These are phyloP conservation scores for Epinephelus cyanopodus DNA, from an alignment of 2,113 vertebrate species.

Conservation along the genomic window DNA sequence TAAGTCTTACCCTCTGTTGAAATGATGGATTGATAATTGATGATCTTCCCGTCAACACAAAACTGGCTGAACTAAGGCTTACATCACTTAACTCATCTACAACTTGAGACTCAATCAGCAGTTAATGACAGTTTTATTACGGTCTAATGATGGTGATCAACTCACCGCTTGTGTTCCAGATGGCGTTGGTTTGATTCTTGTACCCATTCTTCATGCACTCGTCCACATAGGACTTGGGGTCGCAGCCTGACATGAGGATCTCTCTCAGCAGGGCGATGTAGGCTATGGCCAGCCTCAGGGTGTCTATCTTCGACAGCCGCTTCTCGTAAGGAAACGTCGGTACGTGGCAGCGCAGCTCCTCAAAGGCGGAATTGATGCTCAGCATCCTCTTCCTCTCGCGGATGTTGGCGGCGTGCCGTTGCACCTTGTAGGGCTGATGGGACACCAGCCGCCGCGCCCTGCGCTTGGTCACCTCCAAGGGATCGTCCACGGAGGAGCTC, in stretches of 20 bases:
- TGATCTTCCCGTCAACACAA: neutral
- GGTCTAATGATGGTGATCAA: neutral
- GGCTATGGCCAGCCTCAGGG: conserved; percentile 84
- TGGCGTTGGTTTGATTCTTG: conserved; percentile 77
- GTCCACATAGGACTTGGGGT: conserved; percentile 86
- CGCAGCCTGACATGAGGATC: conserved; percentile 84
- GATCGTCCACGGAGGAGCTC: conserved; percentile 74
- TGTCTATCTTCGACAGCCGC: conserved; percentile 88
- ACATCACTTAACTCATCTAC: neutral
- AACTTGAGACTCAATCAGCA: neutral
- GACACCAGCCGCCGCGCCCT: conserved; percentile 19
- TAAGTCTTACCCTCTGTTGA: neutral
- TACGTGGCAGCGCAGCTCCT: conserved; percentile 84
- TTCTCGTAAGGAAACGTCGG: conserved; percentile 89
- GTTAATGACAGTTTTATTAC: neutral
- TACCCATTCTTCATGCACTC: conserved; percentile 84
- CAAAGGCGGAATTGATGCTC: conserved; percentile 86
- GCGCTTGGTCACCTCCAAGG: conserved; percentile 47
- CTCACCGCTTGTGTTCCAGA: conserved; percentile 90
- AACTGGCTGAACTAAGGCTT: neutral
- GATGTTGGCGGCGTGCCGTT: conserved; percentile 86
- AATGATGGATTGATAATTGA: neutral
- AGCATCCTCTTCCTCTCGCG: conserved; percentile 87
- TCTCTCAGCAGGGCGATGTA: conserved; percentile 88
- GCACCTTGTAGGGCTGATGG: conserved; percentile 79